Evolutionary conservation across 1,140 invertebrate species (phyloP).

Genomic region (Orussus abietinus): DNA sequence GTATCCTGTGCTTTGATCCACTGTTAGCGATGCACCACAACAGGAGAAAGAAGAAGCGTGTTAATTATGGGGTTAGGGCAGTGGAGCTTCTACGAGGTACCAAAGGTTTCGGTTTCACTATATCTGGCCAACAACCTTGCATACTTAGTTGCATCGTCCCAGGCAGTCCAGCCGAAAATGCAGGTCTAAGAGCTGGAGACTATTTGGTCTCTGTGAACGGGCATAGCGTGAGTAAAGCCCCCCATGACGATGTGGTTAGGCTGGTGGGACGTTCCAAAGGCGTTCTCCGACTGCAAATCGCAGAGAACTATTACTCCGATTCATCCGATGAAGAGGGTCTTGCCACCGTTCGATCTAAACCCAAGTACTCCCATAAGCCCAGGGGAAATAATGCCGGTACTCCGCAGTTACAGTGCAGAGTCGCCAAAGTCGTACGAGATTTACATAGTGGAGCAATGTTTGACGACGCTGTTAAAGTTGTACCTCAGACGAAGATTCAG

Average conservation of each 20-base stretch:
- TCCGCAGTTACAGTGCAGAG: constrained; percentile 46
- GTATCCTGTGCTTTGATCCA: too few relatives aligned
- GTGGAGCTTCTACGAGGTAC: constrained; percentile 80
- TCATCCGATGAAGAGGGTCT: constrained; percentile 73
- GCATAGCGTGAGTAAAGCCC: constrained; percentile 79
- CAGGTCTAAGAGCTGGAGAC: constrained; percentile 85
- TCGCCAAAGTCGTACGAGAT: constrained; percentile 57
- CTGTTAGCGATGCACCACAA: constrained; percentile 60
- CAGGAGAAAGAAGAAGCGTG: constrained; percentile 73
- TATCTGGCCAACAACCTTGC: constrained; percentile 89
- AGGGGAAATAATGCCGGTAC: constrained; percentile 17
- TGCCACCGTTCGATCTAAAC: constrained; percentile 55
- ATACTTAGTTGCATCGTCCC: constrained; percentile 83
- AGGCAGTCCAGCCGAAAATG: constrained; percentile 78
- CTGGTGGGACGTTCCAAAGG: constrained; percentile 83
- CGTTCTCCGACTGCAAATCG: constrained; percentile 75
- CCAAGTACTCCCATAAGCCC: constrained; percentile 63
- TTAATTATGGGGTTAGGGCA: constrained; percentile 75
- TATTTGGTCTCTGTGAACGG: constrained; percentile 90
- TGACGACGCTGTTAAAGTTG: constrained; percentile 28
- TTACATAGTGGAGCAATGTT: constrained; percentile 57
- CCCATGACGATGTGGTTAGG: constrained; percentile 89
- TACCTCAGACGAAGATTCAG: constrained; percentile 30
- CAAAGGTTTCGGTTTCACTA: constrained; percentile 88
- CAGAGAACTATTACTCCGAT: constrained; percentile 84